Evolutionary conservation across 2,797 vertebrate genomes (phyloP).

Genomic region (Platyrinchus mystaceus): DNA sequence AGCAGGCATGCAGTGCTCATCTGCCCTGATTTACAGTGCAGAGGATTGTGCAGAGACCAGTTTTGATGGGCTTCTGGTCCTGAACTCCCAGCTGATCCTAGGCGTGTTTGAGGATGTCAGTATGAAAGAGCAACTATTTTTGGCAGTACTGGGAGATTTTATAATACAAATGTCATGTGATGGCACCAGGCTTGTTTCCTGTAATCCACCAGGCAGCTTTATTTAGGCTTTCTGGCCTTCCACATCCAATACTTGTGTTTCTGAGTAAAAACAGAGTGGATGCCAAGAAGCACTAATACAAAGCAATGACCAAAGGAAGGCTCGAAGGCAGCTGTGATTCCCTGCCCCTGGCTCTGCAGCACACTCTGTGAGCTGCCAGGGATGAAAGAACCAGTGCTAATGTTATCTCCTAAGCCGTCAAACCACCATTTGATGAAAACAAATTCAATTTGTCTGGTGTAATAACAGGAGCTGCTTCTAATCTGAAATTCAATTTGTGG

Average conservation of each 20-base stretch:
- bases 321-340: not conserved
- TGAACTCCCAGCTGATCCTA: not conserved
- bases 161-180: not conserved
- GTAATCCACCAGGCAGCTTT: not conserved
- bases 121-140: not conserved
- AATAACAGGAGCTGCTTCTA: conserved; percentile 53
- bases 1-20: not conserved
- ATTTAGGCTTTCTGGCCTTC: not conserved
- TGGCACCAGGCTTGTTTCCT: not conserved
- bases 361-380: not conserved
- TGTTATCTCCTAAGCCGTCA: conserved; percentile 29
- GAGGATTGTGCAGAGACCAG: not conserved
- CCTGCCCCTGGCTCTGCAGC: not conserved
- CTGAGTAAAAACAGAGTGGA: not conserved
- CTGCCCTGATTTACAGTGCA: not conserved
- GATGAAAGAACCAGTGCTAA: conserved; percentile 5
- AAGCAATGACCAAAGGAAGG: not conserved
- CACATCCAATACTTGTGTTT: not conserved
- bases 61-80: not conserved
- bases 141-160: not conserved
- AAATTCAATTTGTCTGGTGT: conserved; percentile 58
- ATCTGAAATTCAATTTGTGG: conserved; percentile 58
- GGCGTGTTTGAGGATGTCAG: accelerated
- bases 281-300: not conserved
- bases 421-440: conserved; percentile 26